These are phyloP conservation scores for Anarhynchus alexandrinus DNA, from an alignment of 2,113 vertebrate species.

Conservation along the genomic window DNA sequence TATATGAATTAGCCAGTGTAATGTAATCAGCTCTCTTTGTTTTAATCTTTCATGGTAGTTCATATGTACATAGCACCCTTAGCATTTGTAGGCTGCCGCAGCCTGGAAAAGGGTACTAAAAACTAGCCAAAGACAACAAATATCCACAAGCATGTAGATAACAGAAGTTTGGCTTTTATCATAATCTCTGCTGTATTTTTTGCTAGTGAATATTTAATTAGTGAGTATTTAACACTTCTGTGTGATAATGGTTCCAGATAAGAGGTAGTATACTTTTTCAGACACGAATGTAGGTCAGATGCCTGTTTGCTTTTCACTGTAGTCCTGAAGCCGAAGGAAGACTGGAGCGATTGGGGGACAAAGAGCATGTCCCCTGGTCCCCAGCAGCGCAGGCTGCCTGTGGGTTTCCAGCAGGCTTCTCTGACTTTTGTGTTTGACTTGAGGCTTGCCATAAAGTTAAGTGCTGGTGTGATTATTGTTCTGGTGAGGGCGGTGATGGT, in stretches of 20 bases:
- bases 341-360: background rate
- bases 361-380: background rate
- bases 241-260: background rate
- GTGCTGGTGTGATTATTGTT: background rate
- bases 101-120: background rate
- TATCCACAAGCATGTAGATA: background rate
- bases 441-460: background rate
- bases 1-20: background rate
- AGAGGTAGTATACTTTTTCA: background rate
- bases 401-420: background rate
- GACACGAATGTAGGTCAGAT: background rate
- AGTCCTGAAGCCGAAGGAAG: background rate
- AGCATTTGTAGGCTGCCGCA: background rate
- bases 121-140: background rate
- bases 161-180: background rate
- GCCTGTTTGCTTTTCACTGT: background rate
- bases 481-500: background rate
- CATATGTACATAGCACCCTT: accelerated
- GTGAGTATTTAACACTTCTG: background rate
- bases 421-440: background rate
- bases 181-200: background rate
- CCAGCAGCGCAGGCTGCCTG: background rate
- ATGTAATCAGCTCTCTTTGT: background rate
- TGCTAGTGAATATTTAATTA: conserved; percentile 6
- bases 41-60: background rate